Evolutionary conservation across 2,113 vertebrate species (phyloP), one percentile per base, ranked within the genome.

Genomic region (Ursus arctos): DNA sequence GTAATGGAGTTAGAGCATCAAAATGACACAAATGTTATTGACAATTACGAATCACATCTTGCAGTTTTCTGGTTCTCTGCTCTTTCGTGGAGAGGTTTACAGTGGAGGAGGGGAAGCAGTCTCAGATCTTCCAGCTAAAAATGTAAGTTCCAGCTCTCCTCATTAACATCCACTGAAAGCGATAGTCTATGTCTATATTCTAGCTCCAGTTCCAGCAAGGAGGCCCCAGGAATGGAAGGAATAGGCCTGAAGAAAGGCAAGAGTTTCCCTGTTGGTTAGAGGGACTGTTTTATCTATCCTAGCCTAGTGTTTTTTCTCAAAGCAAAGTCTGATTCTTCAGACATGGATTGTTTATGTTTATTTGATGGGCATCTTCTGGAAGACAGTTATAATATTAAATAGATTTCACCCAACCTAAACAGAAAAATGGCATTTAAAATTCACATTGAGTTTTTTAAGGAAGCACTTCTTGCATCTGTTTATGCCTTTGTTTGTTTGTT

Each of bases 1-100:
- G 24, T 97, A 98, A 98, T 96, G 97, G 98, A 98, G 96, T 85
- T 77, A 95, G 96, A 96, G 88, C 79, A 79, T 84, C 97, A 33
- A 15, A 91, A 97, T 88, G 96, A 97, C 95, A 94, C 71, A 92
- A 93, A 94, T 92, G 84, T 93, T 98, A 96, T 94, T 98, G 96
- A 97, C 96, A 93, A 94, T 97, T 96, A 96, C 69, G 74, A 95
- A 97, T 88, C 43, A 57, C 36, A 26, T 92, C 96, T 82, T 93
- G 12, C 49, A 63, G 84, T 31, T 92, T 97, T 90, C 47, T 63
- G 67, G 88, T 95, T 89, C 79, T 94, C 21, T 79, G 83, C 43
- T 51, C 65, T 92, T 95, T 81, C 2, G 33, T 4, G 28, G 82
- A 82, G 72, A 92, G 51, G 40, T 88, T 96, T 93, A 51, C 22